A percentile compares a stretch with the other conserved stretches of the same genome.
Evolutionary conservation across 2,113 vertebrate species (phyloP).

Genomic region (Ctenodactylus gundi): DNA sequence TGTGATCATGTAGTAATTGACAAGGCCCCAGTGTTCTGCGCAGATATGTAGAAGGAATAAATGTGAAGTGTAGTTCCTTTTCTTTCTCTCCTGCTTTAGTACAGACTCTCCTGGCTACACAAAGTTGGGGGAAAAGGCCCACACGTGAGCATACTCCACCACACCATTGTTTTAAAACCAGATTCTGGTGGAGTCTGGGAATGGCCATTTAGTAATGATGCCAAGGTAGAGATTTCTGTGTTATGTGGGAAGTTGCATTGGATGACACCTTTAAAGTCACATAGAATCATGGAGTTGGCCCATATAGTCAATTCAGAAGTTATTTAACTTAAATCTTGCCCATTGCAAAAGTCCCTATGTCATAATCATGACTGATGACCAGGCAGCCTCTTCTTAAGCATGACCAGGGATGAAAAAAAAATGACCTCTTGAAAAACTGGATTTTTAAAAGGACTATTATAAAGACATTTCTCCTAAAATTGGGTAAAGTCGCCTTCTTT

Average conservation of each 20-base stretch:
- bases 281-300: background rate
- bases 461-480: constrained; percentile 9
- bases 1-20: background rate
- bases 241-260: background rate
- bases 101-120: background rate
- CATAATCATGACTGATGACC: background rate
- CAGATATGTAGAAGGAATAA: background rate
- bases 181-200: background rate
- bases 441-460: background rate
- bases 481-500: background rate
- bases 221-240: background rate
- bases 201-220: background rate
- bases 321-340: background rate
- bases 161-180: constrained; percentile 4
- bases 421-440: background rate
- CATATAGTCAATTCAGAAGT: background rate
- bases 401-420: background rate
- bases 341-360: background rate
- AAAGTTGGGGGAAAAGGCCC: background rate
- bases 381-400: background rate
- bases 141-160: background rate
- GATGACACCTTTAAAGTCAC: background rate
- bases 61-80: background rate
- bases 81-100: constrained; percentile 13
- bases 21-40: background rate